Evolutionary conservation across 2,797 vertebrate species (phyloP).

Genomic region (Miichthys miiuy): DNA sequence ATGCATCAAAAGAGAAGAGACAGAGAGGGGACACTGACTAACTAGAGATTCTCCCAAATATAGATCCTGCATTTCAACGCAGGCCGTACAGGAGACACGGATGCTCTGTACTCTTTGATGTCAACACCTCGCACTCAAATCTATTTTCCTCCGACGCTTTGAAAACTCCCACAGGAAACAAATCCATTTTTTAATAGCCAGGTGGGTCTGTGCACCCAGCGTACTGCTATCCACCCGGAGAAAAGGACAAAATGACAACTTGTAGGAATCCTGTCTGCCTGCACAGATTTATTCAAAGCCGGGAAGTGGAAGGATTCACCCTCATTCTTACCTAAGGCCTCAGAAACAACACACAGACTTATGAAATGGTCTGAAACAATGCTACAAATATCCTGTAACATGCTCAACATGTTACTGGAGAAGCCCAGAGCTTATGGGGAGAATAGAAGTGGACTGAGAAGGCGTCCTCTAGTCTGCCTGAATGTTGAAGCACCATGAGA

Average conservation of each 20-base stretch:
- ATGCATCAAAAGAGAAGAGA: slow-evolving; percentile 76
- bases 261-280: not conserved
- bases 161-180: slow-evolving; percentile 46
- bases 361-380: slow-evolving; percentile 43
- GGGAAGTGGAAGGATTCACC: slow-evolving; percentile 12
- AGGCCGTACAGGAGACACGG: slow-evolving; percentile 43
- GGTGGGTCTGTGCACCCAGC: not conserved
- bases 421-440: slow-evolving; percentile 34
- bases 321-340: slow-evolving; percentile 20
- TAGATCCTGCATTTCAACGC: slow-evolving; percentile 62
- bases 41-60: slow-evolving; percentile 76
- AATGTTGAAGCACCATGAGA: slow-evolving; percentile 32
- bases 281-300: slow-evolving; percentile 20
- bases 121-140: slow-evolving; percentile 65
- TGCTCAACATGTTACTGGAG: slow-evolving; percentile 28
- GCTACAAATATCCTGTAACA: slow-evolving; percentile 56
- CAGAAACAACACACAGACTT: slow-evolving; percentile 13
- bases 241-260: slow-evolving; percentile 30
- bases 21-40: slow-evolving; percentile 48
- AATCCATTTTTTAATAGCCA: slow-evolving; percentile 49
- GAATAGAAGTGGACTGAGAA: slow-evolving; percentile 21
- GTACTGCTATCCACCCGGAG: not conserved
- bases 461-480: slow-evolving; percentile 50
- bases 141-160: slow-evolving; percentile 52
- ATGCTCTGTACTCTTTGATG: slow-evolving; percentile 67